A percentile compares a stretch with the other conserved stretches of the same genome.
phyloP scores from a whole-genome alignment of 2,797 vertebrate species.

The Notolepis coatsorum region DNA sequence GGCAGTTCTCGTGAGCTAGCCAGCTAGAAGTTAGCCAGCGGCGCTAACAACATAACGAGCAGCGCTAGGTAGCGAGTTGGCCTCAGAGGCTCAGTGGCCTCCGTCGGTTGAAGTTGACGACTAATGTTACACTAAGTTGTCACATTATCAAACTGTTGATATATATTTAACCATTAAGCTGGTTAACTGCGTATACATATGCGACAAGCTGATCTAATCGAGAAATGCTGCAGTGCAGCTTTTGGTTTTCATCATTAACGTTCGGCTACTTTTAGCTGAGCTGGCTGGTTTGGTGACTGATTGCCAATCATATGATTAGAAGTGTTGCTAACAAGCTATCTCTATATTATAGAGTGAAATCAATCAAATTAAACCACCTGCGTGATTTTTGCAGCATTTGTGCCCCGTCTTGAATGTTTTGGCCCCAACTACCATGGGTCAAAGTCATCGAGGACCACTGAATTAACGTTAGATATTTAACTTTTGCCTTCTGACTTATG shows the following conservation, averaged over 20 bases:
- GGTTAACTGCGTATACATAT: neutral
- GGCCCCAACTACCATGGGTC: neutral
- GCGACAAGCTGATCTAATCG: conserved; percentile 3
- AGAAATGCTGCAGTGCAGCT: conserved; percentile 55
- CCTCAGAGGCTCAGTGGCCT: no score
- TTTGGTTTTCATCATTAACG: conserved; percentile 17
- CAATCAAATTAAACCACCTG: neutral
- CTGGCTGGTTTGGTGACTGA: conserved; percentile 27
- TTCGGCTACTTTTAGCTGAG: no score
- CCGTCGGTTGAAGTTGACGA: no score
- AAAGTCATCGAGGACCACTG: neutral
- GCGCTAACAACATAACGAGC: no score
- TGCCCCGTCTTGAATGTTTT: neutral
- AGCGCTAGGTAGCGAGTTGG: no score
- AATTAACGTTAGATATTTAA: neutral
- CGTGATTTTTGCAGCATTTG: neutral
- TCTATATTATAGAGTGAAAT: no score
- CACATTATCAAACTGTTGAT: no score
- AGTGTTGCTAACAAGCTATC: no score
- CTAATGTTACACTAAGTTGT: no score
- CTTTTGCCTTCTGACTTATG: neutral
- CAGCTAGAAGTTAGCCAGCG: no score
- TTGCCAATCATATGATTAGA: neutral
- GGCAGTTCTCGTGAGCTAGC: no score
- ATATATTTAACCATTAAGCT: neutral